Evolutionary conservation across 2,888 invertebrate species (phyloP).

Genomic region (Eupithecia inturbata): DNA sequence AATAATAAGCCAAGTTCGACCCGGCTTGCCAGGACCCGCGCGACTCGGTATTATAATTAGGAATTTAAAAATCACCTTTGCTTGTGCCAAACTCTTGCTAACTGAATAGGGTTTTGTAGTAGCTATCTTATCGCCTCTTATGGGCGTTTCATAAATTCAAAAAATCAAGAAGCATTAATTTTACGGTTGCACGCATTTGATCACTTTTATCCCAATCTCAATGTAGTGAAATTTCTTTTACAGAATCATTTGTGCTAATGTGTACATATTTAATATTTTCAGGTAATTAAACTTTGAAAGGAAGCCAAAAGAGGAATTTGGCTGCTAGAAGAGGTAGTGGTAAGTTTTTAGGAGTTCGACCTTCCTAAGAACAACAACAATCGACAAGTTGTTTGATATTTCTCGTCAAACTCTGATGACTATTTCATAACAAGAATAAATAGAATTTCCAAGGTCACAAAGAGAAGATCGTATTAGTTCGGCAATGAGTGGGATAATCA

Average conservation of each 20-base stretch:
- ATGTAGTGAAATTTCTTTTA: too few relatives aligned
- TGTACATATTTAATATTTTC: neutral
- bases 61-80: constrained; percentile 22
- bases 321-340: neutral
- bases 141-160: too few relatives aligned
- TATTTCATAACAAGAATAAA: too few relatives aligned
- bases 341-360: neutral
- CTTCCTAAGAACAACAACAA: neutral
- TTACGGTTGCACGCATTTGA: too few relatives aligned
- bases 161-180: too few relatives aligned
- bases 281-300: neutral
- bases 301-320: neutral
- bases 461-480: too few relatives aligned
- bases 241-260: neutral
- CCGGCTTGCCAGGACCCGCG: constrained; percentile 51
- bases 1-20: constrained; percentile 63
- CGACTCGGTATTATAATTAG: constrained; percentile 56
- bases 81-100: neutral
- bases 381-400: too few relatives aligned
- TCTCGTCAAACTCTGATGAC: too few relatives aligned
- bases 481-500: too few relatives aligned
- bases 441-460: too few relatives aligned
- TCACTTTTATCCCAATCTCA: neutral
- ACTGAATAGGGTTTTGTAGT: neutral
- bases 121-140: neutral